Evolutionary conservation across 2,113 vertebrate genomes (phyloP), one percentile per base, ranked within the genome.

Genomic region (Carassius gibelio): DNA sequence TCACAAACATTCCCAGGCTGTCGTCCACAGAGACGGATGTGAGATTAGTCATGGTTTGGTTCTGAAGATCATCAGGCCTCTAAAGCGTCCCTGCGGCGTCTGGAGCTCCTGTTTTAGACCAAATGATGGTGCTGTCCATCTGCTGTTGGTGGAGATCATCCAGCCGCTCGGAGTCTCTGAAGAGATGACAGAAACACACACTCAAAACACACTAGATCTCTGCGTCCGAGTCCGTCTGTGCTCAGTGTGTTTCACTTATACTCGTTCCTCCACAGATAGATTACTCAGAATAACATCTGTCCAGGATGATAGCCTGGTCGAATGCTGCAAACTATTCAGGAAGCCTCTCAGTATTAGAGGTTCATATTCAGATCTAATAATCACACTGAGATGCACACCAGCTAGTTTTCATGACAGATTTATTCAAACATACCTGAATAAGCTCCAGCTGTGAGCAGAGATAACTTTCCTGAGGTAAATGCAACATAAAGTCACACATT

Each of bases 91-190:
- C 77, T 84, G 86, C 75, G 86, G 90, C 83, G 57, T 85, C 23
- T 64, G 75, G 5, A 59, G 11, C 74, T 88, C 85, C 86, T 14
- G 13, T 87, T 90, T 90, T 88, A 89, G 88, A 89, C 83, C 86
- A 81, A 86, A 88, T 86, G 42, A 88, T 21, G 84, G 86, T 85
- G 26, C 84, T 64, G 79, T 87, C 86, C 69, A 71, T 88, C 61
- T 87, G 78, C 61, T 50, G 45, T 48, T 78, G 71, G 76, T 59
- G 81, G 82, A 87, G 52, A 26, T 34, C 76, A 75, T 84, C 79
- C 45, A 48, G 2, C 45, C 9, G 1, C 2, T 45, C 45, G 9
- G 45, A 2, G 42, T 45, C 9, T 45, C 1, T 45, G 42, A 11
- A 48, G 45, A 48, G 45, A 45, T 9, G 42, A 45, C 42, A 7